Evolutionary conservation across 2,888 invertebrate species (phyloP).

Genomic region (Tenthredo livida): DNA sequence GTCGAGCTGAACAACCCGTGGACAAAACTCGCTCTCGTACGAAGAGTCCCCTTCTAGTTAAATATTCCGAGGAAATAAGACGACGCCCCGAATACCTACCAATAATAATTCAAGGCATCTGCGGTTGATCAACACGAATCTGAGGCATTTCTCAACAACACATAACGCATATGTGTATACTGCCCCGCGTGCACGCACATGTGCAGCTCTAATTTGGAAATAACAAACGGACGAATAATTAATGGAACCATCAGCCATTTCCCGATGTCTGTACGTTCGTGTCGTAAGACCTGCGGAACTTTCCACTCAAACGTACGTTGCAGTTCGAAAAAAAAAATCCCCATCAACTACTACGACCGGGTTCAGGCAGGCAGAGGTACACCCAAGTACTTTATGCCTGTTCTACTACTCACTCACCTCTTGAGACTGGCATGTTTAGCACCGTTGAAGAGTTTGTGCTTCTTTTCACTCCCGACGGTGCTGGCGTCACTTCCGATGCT

Average conservation of each 20-base stretch:
- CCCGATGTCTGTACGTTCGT: too few species aligned
- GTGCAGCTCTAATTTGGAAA: neutral
- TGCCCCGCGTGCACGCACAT: neutral
- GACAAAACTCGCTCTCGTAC: neutral
- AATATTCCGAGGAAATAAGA: neutral
- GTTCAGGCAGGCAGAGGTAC: neutral
- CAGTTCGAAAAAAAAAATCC: neutral
- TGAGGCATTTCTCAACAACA: too few species aligned
- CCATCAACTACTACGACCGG: neutral
- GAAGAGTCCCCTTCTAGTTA: neutral
- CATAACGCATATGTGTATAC: neutral
- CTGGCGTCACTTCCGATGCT: conserved; percentile 86
- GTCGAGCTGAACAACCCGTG: neutral
- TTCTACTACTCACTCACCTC: conserved; percentile 79
- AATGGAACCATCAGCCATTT: too few species aligned
- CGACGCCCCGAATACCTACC: neutral
- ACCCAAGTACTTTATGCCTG: neutral
- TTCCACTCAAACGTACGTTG: too few species aligned
- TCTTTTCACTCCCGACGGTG: conserved; percentile 82
- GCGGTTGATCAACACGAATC: neutral
- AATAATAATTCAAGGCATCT: neutral
- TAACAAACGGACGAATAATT: neutral
- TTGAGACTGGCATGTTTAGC: conserved; percentile 87
- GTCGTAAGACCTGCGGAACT: too few species aligned
- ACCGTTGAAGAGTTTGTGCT: conserved; percentile 85